Evolutionary conservation across 2,797 vertebrate species (phyloP), one percentile per base, ranked within the genome.

Genomic region (Tangara arthus): DNA sequence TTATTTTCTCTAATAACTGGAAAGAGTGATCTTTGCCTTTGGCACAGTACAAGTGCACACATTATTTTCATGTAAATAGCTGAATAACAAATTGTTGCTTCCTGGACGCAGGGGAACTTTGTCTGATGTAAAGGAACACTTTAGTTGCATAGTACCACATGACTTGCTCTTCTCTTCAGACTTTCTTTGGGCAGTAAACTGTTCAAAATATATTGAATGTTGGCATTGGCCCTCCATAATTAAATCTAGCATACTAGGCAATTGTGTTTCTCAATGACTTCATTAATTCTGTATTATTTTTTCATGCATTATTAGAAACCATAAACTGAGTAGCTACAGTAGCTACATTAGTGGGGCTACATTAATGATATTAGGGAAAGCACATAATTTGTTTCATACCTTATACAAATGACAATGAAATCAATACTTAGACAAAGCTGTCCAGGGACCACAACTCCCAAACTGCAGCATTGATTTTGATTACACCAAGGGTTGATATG

Each of bases 401-500:
- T 97, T 98, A 98, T 98, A 98, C 98, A 98, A 99, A 99, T 98
- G 98, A 98, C 98, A 98, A 97, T 81, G 92, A 98, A 98, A 99
- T 99, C 98, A 98, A 98, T 99, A 98, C 96, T 94, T 97, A 98
- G 97, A 98, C 96, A 98, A 98, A 98, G 97, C 97, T 98, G 97
- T 98, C 97, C 97, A 97, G 97, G 97, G 98, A 98, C 98, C 98
- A 98, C 97, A 98, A 98, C 96, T 98, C 97, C 98, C 97, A 98
- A 98, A 96, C 89, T 95, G 92, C 82, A 95, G 94, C 98, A 98
- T 99, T 97, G 98, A 99, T 98, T 98, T 89, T 96, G 90, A 97
- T 96, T 97, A 97, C 97, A 97, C 95, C 95, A 97, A 96, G 97
- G 98, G 98, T 98, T 98, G 97, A 98, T 98, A 98, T 98, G 98